Evolutionary conservation across 1,140 invertebrate species (phyloP), one percentile per base, ranked within the genome.

Genomic region (Drosophila triauraria): DNA sequence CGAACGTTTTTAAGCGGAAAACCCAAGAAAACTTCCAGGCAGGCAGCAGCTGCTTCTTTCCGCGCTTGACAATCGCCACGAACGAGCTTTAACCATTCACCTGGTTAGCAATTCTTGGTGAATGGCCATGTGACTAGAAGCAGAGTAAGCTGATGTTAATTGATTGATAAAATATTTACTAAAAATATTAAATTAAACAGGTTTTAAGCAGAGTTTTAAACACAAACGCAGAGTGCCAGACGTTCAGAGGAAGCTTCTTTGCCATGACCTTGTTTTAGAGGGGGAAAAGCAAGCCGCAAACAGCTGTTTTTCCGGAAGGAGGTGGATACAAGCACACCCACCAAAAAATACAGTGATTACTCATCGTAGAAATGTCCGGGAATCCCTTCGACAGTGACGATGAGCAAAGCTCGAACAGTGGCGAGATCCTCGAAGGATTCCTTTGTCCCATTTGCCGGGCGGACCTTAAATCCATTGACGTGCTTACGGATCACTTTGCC

Each of bases 371-470:
- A 44, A 88, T 88, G 85, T 85, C 85, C 5, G 59, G 81, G 6
- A 91, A 91, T 86, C 86, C 86, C n/a, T 91, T 91, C 12, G 86
- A 87, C 54, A 90, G 85, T 43, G 85, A 90, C 13, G 86, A 91
- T 2, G 86, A 91, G 7, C 54, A 70, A 93, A 95, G 65, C 20
- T 54, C 74, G 3, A 40, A 48, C 43, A 82, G 71, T 46, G 94
- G 93, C 13, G 94, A 95, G 80, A 96, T 98, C 63, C 93, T 97
- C 62, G 98, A 99, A 93, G 98, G 98, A 8, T 98, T 99, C 92
- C 94, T 99, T 4, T 99, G 98, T 93, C 98, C 98, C 1, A 97
- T 98, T 88, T 99, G 98, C 92, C 96, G 97, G 93, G 95, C 96
- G 48, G 97, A 99, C 93, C 94, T 98, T 17, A 96, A 97, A 84